Evolutionary conservation across 1,140 invertebrate genomes (phyloP).

Genomic region (Halictus rubicundus): DNA sequence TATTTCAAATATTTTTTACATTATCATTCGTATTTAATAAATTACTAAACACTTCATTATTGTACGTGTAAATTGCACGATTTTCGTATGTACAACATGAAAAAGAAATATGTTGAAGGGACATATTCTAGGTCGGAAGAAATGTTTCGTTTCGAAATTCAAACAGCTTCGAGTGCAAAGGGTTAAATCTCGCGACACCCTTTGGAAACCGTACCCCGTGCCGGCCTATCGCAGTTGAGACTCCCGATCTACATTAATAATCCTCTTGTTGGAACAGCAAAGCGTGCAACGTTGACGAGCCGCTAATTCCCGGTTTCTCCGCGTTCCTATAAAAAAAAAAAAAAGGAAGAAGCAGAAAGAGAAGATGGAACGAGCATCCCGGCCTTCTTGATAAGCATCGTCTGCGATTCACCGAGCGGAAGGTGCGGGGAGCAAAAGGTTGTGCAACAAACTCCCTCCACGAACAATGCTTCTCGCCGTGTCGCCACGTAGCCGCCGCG

Average conservation of each 20-base stretch:
- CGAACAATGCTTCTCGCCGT: conserved; percentile 46
- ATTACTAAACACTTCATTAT: no score
- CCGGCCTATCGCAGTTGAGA: background rate
- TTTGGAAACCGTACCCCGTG: background rate
- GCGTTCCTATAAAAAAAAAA: conserved; percentile 3
- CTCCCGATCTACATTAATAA: background rate
- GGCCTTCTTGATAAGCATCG: conserved; percentile 45
- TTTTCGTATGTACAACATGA: no score
- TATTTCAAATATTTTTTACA: no score
- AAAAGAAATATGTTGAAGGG: no score
- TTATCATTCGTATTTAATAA: no score
- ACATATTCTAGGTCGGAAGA: no score
- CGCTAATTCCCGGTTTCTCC: conserved; percentile 40
- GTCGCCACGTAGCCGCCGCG: conserved; percentile 35
- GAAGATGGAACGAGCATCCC: conserved; percentile 7
- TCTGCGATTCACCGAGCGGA: conserved; percentile 36
- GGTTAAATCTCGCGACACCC: background rate
- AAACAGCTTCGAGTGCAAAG: no score
- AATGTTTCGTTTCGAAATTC: no score
- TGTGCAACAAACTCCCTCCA: conserved; percentile 39
- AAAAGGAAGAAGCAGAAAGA: background rate
- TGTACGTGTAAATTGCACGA: no score
- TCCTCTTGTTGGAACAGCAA: background rate
- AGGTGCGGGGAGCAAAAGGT: conserved; percentile 34
- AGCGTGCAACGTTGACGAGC: conserved; percentile 27